Base-by-base conservation (phyloP, 2,888 invertebrate species). In the Folsomia manolachei region DNA sequence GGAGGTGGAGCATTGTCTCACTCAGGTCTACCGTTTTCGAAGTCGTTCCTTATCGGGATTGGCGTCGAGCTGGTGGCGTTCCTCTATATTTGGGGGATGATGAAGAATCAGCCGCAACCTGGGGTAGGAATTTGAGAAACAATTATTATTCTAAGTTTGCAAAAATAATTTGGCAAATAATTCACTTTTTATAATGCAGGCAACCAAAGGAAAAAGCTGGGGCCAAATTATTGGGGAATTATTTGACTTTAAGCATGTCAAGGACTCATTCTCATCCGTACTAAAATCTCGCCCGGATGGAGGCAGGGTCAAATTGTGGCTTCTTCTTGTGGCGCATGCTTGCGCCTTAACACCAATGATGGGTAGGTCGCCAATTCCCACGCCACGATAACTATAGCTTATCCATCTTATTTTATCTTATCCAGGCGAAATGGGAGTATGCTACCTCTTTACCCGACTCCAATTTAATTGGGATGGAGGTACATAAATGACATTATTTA, bases 381-480 rank as follows among this genome's bases (percentile, higher is more conserved):
- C n/a, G 4, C 23, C 26, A 7, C 24, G 63, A 24, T 63, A 21
- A 4, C 24, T 63, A 24, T 9, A 63, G 14, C 24, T 25, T 7
- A 24, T 23, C 21, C n/a, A 64, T 64, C 2, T 26, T 7, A 24
- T 63, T n/a, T 39, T 2, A 39, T 9, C 9, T 65, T 7, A 19
- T 7, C 23, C 64, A 92, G 92, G 92, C 83, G 93, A 93, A 85
- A 91, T 93, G 91, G 90, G 91, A 26, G 92, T 94, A 1, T 87
- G 90, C 84, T 94, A 93, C 83, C 86, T 94, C 70, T 93, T 93
- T 83, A 92, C 92, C 27, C 87, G 93, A 75, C 92, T 89, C 83
- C 88, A 91, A 63, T 94, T 93, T 85, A 92, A 93, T 82, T 94
- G 93, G 93, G 90, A 93, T 82, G 93, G 93, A 85, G 91, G 93